A percentile compares a stretch with the other conserved stretches of the same genome.
Evolutionary conservation across 1,140 invertebrate genomes (phyloP).

Genomic region (Stegodyphus mimosarum): DNA sequence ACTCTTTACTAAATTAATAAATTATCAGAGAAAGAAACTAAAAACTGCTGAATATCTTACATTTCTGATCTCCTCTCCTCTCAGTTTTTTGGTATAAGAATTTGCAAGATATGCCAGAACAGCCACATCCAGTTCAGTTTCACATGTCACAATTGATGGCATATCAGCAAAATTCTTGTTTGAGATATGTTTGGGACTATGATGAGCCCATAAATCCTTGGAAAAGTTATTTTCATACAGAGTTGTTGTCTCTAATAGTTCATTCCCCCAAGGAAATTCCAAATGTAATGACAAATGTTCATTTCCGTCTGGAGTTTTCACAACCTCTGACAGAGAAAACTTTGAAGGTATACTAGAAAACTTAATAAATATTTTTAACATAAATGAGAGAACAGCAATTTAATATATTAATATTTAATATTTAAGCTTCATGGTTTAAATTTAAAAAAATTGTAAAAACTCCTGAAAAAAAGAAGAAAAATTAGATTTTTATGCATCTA

Average conservation of each 20-base stretch:
- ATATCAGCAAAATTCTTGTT: not conserved
- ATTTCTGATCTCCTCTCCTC: slow-evolving; percentile 39
- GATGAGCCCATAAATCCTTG: not conserved
- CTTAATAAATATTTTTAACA: not conserved
- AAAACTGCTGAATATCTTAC: slow-evolving; percentile 1
- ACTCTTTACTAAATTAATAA: no score
- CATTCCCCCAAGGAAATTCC: slow-evolving; percentile 48
- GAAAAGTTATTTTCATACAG: slow-evolving; percentile 3
- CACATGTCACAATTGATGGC: slow-evolving; percentile 17
- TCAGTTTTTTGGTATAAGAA: slow-evolving; percentile 22
- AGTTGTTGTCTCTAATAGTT: slow-evolving; percentile 16
- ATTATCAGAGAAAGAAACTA: no score
- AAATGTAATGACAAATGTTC: slow-evolving; percentile 15
- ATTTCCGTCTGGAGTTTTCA: not conserved
- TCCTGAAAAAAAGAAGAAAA: no score
- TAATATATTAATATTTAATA: not conserved
- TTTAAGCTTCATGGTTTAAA: not conserved
- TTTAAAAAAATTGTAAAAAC: no score
- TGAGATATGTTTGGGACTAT: not conserved
- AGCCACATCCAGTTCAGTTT: slow-evolving; percentile 28
- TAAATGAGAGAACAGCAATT: not conserved
- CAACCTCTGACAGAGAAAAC: slow-evolving; percentile 41
- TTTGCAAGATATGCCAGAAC: slow-evolving; percentile 29
- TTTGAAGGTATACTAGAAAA: slow-evolving; percentile 44
- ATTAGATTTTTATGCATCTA: no score